Conservation (phyloP, 2,113 vertebrate species). For the Dendropsophus ebraccatus region DNA sequence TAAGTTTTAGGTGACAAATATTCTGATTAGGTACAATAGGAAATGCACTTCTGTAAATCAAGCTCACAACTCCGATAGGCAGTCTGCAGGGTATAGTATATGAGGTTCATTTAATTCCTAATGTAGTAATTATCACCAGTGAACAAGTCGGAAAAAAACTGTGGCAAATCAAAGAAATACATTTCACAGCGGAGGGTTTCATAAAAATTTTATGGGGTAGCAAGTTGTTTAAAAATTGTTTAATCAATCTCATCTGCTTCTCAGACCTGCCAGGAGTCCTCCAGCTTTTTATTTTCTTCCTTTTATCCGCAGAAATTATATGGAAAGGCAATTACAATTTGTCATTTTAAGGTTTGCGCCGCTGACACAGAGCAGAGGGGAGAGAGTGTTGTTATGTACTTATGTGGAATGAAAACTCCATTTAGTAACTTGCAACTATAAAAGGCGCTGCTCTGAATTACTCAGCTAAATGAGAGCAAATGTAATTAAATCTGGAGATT, state of each 20-base stretch:
- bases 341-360: conserved; percentile 38
- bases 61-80: conserved; percentile 69
- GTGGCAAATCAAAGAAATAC: conserved; percentile 71
- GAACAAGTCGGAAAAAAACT: conserved; percentile 64
- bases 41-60: conserved; percentile 69
- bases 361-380: conserved; percentile 20
- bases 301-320: neutral
- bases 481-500: conserved; percentile 30
- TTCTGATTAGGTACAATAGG: conserved; percentile 71
- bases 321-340: conserved; percentile 15
- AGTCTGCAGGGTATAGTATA: conserved; percentile 68
- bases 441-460: neutral
- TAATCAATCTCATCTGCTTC: conserved; percentile 73
- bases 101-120: conserved; percentile 76
- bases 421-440: neutral
- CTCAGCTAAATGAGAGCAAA: conserved; percentile 5
- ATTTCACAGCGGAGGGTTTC: conserved; percentile 71
- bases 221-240: conserved; percentile 70
- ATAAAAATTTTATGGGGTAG: conserved; percentile 72
- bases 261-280: conserved; percentile 60
- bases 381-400: neutral
- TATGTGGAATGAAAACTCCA: neutral
- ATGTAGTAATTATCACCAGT: conserved; percentile 74
- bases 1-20: conserved; percentile 76
- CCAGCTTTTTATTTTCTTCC: neutral